Base-by-base conservation (phyloP, 2,888 invertebrate species). In the Lucinisca nassula region DNA sequence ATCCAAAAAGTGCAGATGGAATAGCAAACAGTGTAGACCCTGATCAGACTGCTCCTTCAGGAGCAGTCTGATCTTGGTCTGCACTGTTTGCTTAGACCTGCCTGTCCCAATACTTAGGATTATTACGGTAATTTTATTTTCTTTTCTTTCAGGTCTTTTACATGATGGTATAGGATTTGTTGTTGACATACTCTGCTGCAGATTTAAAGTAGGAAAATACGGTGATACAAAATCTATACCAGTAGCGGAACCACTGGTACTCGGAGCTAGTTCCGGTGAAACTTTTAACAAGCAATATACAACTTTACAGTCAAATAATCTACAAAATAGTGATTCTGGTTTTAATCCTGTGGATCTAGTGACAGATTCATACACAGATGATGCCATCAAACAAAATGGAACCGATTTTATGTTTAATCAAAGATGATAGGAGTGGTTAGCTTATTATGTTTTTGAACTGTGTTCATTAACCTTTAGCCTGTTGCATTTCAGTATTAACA, bases 111-210 rank as follows among this genome's bases (percentile, higher is more conserved):
- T n/a, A n/a, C n/a, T n/a, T n/a, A n/a, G n/a, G n/a, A n/a, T n/a
- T n/a, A n/a, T n/a, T n/a, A n/a, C n/a, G n/a, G n/a, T n/a, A n/a
- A n/a, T n/a, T n/a, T n/a, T n/a, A 40, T 35, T 35, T 27, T 55
- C 0, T 3, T 79, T 70, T 80, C 80, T 80, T 87, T 73, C 94
- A 95, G 95, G 95, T 45, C 92, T 95, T 87, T 76, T 95, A n/a
- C 94, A 95, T 78, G 89, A 92, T 12, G 77, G 94, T 12, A 84
- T 92, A 51, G 94, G 94, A 27, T 89, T 92, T 35, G n/a, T 95
- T 17, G 81, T 93, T 1, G 95, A 95, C 80, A 73, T 94, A 14
- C 37, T 95, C 12, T 95, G 95, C 82, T 95, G 95, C 72, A 85
- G 92, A 77, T 92, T 92, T 45, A 92, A 93, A 82, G 35, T 92